Base-by-base conservation (phyloP, 2,113 vertebrate genomes). In the Corythornis cristatus region DNA sequence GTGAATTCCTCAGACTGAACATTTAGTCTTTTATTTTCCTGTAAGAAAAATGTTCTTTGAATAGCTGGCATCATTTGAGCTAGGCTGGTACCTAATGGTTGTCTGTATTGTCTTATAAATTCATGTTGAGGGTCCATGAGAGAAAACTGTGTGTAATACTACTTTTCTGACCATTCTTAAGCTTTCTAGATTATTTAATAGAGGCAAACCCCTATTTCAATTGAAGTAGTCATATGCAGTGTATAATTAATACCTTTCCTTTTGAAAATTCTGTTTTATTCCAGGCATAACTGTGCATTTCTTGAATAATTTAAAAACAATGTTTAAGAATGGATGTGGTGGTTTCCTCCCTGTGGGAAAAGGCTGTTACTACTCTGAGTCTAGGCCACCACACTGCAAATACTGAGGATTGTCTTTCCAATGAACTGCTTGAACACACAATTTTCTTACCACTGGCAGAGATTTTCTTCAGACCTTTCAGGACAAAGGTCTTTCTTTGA, bases 401-500 rank as follows among this genome's bases (percentile, higher is more conserved):
- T 65, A 88, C 84, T 85, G 37, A 37, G 37, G 37, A 37, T 37
- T 92, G 50, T 64, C 56, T 91, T 93, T 83, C 68, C 88, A 73
- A 70, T 75, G 91, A 94, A 83, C 65, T 93, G 66, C 76, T 75
- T 67, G 79, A 92, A 92, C 45, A 42, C 1, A 19, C 35, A 58
- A 58, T 65, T 93, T 95, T 92, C 64, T 88, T 95, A 93, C 62
- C 66, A 40, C 74, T 80, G 86, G 29, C 37, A 60, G 81, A 57
- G 60, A 29, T 88, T 88, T 94, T 83, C 82, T 83, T 87, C 65
- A 80, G 62, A 21, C 85, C 71, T 88, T 93, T 89, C 72, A 91
- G 61, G 82, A 73, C 51, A 51, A 86, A 77, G 58, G 66, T 67
- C 14, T 81, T 83, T 75, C 81, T 95, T 64, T 90, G 31, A 86